These are phyloP conservation scores for Mesorhabditis belari DNA, from an alignment of 2,888 invertebrate species.

Conservation along the genomic window DNA sequence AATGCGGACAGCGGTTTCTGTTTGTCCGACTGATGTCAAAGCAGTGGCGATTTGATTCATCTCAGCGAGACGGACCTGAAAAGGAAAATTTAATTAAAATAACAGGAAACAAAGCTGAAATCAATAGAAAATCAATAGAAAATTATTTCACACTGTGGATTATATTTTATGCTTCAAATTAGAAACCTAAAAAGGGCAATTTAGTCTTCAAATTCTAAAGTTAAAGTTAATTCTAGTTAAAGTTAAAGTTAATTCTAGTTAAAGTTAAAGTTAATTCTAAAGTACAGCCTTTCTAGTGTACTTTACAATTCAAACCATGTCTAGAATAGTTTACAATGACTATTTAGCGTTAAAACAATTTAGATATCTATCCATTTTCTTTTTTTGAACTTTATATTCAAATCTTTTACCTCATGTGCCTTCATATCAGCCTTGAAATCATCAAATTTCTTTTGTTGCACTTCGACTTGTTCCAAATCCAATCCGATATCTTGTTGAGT, in stretches of 20 bases:
- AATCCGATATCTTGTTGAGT: conserved; percentile 93
- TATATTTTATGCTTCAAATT: too few relatives aligned
- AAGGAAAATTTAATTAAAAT: conserved; percentile 64
- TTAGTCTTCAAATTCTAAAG: too few relatives aligned
- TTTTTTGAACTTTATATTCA: background rate
- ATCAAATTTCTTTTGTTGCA: conserved; percentile 98
- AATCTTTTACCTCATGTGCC: conserved; percentile 28
- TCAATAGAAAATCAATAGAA: background rate
- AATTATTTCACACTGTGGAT: too few relatives aligned
- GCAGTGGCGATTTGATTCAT: conserved; percentile 93
- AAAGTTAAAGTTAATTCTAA: too few relatives aligned
- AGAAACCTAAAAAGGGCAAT: too few relatives aligned
- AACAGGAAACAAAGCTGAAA: background rate
- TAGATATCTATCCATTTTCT: background rate
- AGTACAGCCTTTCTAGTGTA: too few relatives aligned
- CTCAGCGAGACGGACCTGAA: conserved; percentile 82
- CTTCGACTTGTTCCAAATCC: conserved; percentile 95
- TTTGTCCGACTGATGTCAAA: conserved; percentile 89
- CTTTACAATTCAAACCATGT: too few relatives aligned
- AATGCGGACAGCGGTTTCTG: conserved; percentile 95
- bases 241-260: too few relatives aligned
- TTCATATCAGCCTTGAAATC: conserved; percentile 71
- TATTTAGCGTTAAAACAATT: background rate
- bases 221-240: too few relatives aligned
- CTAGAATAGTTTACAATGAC: too few relatives aligned